Evolutionary conservation across 2,797 vertebrate species (phyloP).

Genomic region (Eulemur albifrons): DNA sequence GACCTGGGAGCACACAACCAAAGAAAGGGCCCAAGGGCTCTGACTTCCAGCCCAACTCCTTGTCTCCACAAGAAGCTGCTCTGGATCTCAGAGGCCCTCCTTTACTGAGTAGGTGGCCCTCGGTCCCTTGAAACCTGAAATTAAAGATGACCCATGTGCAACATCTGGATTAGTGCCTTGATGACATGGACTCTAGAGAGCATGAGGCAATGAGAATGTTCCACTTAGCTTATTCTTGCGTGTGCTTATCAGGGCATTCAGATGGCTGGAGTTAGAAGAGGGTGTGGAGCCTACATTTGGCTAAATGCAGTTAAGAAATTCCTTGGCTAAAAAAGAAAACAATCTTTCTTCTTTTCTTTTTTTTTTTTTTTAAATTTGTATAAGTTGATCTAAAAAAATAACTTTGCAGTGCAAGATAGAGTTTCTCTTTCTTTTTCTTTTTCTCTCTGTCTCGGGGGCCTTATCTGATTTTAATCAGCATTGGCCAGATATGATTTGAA

Average conservation of each 20-base stretch:
- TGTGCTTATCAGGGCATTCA: neutral
- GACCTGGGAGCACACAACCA: neutral
- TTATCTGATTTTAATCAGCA: conserved; percentile 82
- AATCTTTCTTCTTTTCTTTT: neutral
- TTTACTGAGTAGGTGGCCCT: neutral
- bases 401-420: conserved; percentile 36
- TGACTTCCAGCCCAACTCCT: neutral
- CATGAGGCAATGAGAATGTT: neutral
- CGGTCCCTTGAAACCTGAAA: neutral
- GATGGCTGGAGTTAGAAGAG: neutral
- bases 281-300: neutral
- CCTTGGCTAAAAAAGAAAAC: conserved; percentile 22
- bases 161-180: neutral
- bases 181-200: neutral
- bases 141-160: neutral
- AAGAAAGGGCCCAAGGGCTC: neutral
- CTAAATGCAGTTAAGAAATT: conserved; percentile 35
- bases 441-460: conserved; percentile 24
- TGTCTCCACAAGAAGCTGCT: neutral
- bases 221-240: neutral
- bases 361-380: neutral
- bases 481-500: conserved; percentile 81
- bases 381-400: conserved; percentile 26
- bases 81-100: neutral
- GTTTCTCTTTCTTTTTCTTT: conserved; percentile 51